Base-by-base conservation (phyloP, 2,113 vertebrate species). In the Aleadryas rufinucha region DNA sequence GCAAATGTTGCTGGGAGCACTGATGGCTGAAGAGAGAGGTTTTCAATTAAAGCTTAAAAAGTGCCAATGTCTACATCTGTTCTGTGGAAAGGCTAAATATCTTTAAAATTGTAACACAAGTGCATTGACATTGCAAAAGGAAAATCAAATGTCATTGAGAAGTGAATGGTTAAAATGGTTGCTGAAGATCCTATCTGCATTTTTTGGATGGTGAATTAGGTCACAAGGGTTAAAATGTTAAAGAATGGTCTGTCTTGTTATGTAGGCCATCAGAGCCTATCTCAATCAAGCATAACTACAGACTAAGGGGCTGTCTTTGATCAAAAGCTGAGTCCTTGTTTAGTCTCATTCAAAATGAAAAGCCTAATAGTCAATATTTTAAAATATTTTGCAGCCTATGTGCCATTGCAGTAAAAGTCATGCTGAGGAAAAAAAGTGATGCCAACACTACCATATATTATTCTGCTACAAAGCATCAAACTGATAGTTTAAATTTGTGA, bases 191-290 rank as follows among this genome's bases (percentile, higher is more conserved):
- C 85, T 59, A 66, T 96, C 96, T 95, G 93, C 90, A 93, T 91
- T 95, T 94, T 96, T 93, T 94, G 94, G 94, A 92, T 96, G 82
- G 93, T 44, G 84, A 98, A 97, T 95, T 97, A 97, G 97, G 97
- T 97, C 97, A 98, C 84, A 96, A n/a, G 76, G 76, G 83, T 97
- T 97, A 97, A 96, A 93, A 87, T 80, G 95, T 95, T 98, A 95
- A 97, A 97, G 93, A 96, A 97, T 84, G 80, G 80, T 95, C 97
- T 97, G 94, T 91, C 50, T 87, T 95, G 84, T 87, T 84, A 95
- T 33, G 42, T 88, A 96, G 89, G 87, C 97, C 98, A 97, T 98
- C 97, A 97, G 80, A 97, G 77, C 75, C 90, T 96, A 94, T 97
- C 96, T 97, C 92, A 94, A 74, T 97, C 97, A 97, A 98, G 86